phyloP scores from a whole-genome alignment of 2,797 vertebrate genomes.

The Anguilla marmorata region DNA sequence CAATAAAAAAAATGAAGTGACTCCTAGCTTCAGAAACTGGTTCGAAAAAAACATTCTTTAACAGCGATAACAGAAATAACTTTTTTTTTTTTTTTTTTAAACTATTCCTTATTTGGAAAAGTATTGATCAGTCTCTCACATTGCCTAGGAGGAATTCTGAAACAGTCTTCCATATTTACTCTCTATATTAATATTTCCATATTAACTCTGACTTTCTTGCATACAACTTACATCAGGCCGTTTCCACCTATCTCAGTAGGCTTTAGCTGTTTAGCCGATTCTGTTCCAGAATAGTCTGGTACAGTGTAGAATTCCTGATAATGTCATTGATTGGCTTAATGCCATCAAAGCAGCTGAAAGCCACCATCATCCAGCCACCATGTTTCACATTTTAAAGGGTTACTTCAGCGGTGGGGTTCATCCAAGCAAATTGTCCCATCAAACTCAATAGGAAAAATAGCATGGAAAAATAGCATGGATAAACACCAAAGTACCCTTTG shows the following conservation, averaged over 20 bases:
- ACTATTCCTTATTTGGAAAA: too few relatives aligned
- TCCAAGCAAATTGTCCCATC: not conserved
- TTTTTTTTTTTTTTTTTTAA: too few relatives aligned
- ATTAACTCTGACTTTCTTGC: too few relatives aligned
- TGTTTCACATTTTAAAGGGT: not conserved
- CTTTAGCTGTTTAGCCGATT: not conserved
- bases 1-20: not conserved
- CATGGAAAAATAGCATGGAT: conserved; percentile 11
- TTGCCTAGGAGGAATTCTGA: too few relatives aligned
- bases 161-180: too few relatives aligned
- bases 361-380: not conserved
- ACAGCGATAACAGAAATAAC: too few relatives aligned
- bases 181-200: too few relatives aligned
- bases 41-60: not conserved
- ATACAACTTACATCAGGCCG: too few relatives aligned
- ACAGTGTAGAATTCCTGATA: not conserved
- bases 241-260: too few relatives aligned
- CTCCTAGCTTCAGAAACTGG: not conserved
- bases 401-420: not conserved
- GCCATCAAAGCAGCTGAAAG: not conserved
- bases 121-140: too few relatives aligned
- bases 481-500: not conserved
- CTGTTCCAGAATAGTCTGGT: not conserved
- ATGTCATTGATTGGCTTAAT: not conserved
- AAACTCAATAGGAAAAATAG: not conserved